Evolutionary conservation across 2,888 invertebrate species (phyloP).

Genomic region (Caenorhabditis afra): DNA sequence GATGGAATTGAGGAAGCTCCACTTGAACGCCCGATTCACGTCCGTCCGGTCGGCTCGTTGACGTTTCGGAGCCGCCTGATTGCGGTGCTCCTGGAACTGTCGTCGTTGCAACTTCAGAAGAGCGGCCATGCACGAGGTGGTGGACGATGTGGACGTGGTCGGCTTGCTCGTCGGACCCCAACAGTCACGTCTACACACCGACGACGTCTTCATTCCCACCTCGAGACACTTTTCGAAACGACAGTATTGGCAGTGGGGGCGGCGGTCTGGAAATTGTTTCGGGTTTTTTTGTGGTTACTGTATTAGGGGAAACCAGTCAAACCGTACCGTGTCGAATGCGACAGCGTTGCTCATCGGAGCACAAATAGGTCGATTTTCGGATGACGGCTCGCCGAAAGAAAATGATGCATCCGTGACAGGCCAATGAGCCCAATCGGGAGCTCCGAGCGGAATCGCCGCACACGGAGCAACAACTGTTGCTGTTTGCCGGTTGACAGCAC

Average conservation of each 20-base stretch:
- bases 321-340: conserved; percentile 29
- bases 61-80: background rate
- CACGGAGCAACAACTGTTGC: conserved; percentile 60
- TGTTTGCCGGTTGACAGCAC: background rate
- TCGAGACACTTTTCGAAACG: conserved; percentile 57
- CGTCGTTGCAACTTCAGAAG: conserved; percentile 20
- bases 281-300: too few relatives aligned
- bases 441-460: conserved; percentile 65
- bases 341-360: conserved; percentile 11
- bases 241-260: conserved; percentile 59
- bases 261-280: conserved; percentile 43
- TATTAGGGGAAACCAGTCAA: too few relatives aligned
- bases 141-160: background rate
- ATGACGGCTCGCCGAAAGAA: conserved; percentile 62
- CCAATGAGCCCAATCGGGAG: conserved; percentile 53
- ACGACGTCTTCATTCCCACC: conserved; percentile 56
- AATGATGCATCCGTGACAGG: conserved; percentile 64
- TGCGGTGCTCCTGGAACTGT: conserved; percentile 15
- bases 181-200: conserved; percentile 55
- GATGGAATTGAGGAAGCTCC: conserved; percentile 57
- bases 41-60: conserved; percentile 55
- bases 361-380: too few relatives aligned
- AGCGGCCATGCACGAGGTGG: conserved; percentile 6
- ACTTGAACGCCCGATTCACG: conserved; percentile 63
- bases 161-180: too few relatives aligned